phyloP scores from a whole-genome alignment of 1,140 invertebrate species.

The Harpegnathos saltator region DNA sequence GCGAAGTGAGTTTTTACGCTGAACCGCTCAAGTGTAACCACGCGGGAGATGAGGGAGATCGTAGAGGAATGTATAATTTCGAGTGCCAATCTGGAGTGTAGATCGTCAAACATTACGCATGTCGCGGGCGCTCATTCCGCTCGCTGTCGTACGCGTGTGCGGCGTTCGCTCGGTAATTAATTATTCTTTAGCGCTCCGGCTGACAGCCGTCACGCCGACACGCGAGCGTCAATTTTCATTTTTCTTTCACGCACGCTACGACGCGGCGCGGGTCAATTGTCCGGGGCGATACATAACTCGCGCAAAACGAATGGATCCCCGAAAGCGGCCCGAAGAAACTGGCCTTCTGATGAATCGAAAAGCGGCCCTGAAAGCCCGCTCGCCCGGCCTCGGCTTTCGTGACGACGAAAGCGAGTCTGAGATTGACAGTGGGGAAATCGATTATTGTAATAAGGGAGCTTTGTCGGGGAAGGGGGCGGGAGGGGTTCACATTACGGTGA shows the following conservation, averaged over 20 bases:
- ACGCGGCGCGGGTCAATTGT: constrained; percentile 8
- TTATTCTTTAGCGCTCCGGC: constrained; percentile 6
- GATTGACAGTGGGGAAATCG: constrained; percentile 26
- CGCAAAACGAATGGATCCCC: constrained; percentile 38
- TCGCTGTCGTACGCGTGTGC: too few relatives aligned
- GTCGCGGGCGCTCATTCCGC: background rate
- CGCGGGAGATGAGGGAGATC: constrained; percentile 18
- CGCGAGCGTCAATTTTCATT: constrained; percentile 47
- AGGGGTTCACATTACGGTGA: constrained; percentile 13
- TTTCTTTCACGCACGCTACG: constrained; percentile 34
- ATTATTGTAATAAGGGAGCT: constrained; percentile 36
- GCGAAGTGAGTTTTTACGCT: constrained; percentile 28
- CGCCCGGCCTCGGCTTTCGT: constrained; percentile 15
- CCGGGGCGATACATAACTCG: constrained; percentile 27
- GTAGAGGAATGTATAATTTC: constrained; percentile 11
- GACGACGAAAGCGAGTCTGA: constrained; percentile 8
- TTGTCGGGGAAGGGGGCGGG: constrained; percentile 20
- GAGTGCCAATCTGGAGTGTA: constrained; percentile 11
- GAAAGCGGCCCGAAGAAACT: constrained; percentile 17
- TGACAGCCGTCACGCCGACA: background rate
- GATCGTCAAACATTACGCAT: background rate
- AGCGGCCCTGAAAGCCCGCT: constrained; percentile 31
- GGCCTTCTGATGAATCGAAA: constrained; percentile 4
- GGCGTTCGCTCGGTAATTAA: constrained; percentile 35
- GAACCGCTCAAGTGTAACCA: background rate